Conservation (phyloP, 2,888 invertebrate species). For the Euzetes globulus region DNA sequence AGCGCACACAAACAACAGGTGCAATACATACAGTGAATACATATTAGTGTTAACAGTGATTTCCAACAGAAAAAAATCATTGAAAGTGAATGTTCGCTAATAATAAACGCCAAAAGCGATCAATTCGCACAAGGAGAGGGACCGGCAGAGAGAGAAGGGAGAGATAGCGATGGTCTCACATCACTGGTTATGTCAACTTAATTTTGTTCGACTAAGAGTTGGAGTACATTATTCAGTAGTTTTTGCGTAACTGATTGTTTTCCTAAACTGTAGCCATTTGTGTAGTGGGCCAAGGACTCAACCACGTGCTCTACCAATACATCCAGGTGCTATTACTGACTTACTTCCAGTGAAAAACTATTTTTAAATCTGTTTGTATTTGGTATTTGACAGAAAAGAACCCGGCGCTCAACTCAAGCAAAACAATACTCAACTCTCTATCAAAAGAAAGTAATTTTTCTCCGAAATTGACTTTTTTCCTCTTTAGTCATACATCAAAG, state of each 20-base stretch:
- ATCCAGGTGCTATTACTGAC: not conserved
- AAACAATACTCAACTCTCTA: not conserved
- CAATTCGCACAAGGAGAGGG: slow-evolving; percentile 33
- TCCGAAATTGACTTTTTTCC: not conserved
- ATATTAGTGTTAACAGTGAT: slow-evolving; percentile 2
- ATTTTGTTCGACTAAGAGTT: not conserved
- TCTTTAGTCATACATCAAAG: not conserved
- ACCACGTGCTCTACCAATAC: not conserved
- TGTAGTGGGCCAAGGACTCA: slow-evolving; percentile 26
- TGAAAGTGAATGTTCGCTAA: not conserved
- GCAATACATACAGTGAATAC: slow-evolving; percentile 10
- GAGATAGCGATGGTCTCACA: slow-evolving; percentile 6
- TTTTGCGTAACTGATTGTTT: slow-evolving; percentile 30
- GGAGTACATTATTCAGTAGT: not conserved
- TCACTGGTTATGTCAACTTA: slow-evolving; percentile 22
- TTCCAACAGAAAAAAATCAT: not conserved
- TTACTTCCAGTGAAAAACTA: not conserved
- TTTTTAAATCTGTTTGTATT: not conserved
- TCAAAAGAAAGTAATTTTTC: not conserved
- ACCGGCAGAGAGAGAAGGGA: not conserved
- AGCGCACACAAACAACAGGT: slow-evolving; percentile 21
- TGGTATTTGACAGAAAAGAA: not conserved
- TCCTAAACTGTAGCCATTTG: slow-evolving; percentile 12
- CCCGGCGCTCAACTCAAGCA: not conserved
- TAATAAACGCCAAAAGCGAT: not conserved